These are phyloP conservation scores for Hirtodrosophila cameraria DNA, from an alignment of 2,888 invertebrate species.

Conservation along the genomic window DNA sequence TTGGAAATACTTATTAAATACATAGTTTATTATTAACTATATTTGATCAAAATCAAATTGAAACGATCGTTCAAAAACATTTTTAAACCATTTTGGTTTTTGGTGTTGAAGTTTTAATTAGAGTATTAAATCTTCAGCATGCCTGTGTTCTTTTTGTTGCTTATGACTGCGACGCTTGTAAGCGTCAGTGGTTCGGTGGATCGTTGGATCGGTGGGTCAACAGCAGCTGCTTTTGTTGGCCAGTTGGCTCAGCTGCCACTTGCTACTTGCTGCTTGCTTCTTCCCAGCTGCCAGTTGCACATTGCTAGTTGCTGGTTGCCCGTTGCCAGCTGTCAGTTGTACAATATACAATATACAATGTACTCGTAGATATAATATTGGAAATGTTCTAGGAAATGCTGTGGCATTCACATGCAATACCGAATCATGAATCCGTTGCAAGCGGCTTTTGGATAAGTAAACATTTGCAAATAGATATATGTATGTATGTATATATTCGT, in stretches of 20 bases:
- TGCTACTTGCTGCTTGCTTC: constrained; percentile 16
- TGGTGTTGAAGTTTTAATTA: no score
- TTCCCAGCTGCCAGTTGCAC: constrained; percentile 26
- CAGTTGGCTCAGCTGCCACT: constrained; percentile 24
- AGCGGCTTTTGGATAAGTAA: constrained; percentile 23
- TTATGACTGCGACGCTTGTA: constrained; percentile 2
- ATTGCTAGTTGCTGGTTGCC: constrained; percentile 39
- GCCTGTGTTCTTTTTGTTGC: no score
- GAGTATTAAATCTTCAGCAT: no score
- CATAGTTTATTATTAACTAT: no score
- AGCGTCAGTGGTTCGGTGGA: constrained; percentile 12
- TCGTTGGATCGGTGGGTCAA: constrained; percentile 26
- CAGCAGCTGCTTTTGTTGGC: constrained; percentile 22
- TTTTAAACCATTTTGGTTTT: no score
- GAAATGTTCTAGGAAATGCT: constrained; percentile 56
- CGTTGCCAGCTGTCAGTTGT: constrained; percentile 48
- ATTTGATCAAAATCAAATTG: no score
- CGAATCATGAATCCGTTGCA: constrained; percentile 42
- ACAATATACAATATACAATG: no score
- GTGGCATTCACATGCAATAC: constrained; percentile 39
- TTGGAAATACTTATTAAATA: no score
- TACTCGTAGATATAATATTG: no score
- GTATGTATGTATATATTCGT: no score
- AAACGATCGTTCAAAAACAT: no score
- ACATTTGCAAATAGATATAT: constrained; percentile 9